A percentile compares a stretch with the other conserved stretches of the same genome.
Evolutionary conservation across 2,113 vertebrate genomes (phyloP).

Genomic region (Pithys albifrons): DNA sequence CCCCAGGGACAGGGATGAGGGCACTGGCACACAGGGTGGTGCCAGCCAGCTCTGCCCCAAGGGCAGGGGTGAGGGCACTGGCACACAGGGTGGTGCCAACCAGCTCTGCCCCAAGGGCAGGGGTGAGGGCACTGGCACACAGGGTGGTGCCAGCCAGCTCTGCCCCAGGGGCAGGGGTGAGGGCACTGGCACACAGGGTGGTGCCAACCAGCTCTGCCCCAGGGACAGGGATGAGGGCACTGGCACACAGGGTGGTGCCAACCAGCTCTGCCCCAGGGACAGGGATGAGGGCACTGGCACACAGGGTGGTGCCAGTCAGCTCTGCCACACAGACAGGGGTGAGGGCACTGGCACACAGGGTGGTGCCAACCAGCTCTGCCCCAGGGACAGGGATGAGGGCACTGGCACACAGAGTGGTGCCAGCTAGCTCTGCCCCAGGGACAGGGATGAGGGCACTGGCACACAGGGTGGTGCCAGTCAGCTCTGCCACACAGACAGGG

Average conservation of each 20-base stretch:
- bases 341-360: rapidly evolving
- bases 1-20: too few relatives aligned
- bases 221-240: too few relatives aligned
- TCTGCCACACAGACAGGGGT: too few relatives aligned
- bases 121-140: rapidly evolving
- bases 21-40: rapidly evolving
- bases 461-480: neutral
- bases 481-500: too few relatives aligned
- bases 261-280: neutral
- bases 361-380: neutral
- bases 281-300: too few relatives aligned
- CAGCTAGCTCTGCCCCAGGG: neutral
- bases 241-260: rapidly evolving
- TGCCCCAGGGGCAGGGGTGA: too few relatives aligned
- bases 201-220: neutral
- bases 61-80: too few relatives aligned
- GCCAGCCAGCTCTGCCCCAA: neutral
- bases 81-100: too few relatives aligned
- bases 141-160: neutral
- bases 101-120: neutral
- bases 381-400: too few relatives aligned
- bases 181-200: rapidly evolving
- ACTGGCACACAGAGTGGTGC: rapidly evolving
- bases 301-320: rapidly evolving
- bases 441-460: too few relatives aligned